A percentile compares a stretch with the other conserved stretches of the same genome.
phyloP scores from a whole-genome alignment of 2,888 invertebrate genomes.

The Cephus rjabovi region DNA sequence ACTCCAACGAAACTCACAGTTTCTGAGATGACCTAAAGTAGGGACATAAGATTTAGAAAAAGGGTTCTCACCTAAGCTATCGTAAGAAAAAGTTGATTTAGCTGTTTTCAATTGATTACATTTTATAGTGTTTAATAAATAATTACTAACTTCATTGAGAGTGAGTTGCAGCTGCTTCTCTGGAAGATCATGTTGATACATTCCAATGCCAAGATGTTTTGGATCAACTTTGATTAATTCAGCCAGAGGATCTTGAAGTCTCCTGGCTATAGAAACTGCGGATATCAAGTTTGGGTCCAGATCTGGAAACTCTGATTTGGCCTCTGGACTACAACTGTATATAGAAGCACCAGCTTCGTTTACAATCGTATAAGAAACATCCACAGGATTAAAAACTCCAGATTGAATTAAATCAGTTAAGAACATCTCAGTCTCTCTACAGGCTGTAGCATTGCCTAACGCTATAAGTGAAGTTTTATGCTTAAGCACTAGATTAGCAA shows the following conservation, averaged over 20 bases:
- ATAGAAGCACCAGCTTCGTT: constrained; percentile 93
- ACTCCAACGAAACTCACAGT: constrained; percentile 95
- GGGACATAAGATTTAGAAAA: not conserved
- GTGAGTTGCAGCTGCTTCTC: constrained; percentile 80
- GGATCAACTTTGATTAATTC: constrained; percentile 95
- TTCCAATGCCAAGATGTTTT: constrained; percentile 92
- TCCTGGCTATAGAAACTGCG: constrained; percentile 83
- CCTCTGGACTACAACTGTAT: constrained; percentile 89
- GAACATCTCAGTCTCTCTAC: constrained; percentile 87
- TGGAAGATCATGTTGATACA: constrained; percentile 93
- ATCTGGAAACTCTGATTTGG: constrained; percentile 84
- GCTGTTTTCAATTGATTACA: not conserved
- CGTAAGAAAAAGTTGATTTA: not conserved
- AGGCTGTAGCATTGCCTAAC: constrained; percentile 91
- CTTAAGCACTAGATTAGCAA: constrained; percentile 71
- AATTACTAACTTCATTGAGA: constrained; percentile 72
- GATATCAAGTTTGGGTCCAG: constrained; percentile 85
- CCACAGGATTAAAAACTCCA: constrained; percentile 70
- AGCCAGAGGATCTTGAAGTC: constrained; percentile 90
- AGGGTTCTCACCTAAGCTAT: not conserved
- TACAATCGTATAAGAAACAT: constrained; percentile 83
- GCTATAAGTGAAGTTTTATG: constrained; percentile 83
- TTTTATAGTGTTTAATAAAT: not conserved
- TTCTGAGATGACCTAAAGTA: constrained; percentile 77
- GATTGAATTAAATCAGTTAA: constrained; percentile 72